A percentile compares a stretch with the other conserved stretches of the same genome.
Conservation (phyloP, 1,140 invertebrate genomes). For the Lasaia peninsularis region DNA sequence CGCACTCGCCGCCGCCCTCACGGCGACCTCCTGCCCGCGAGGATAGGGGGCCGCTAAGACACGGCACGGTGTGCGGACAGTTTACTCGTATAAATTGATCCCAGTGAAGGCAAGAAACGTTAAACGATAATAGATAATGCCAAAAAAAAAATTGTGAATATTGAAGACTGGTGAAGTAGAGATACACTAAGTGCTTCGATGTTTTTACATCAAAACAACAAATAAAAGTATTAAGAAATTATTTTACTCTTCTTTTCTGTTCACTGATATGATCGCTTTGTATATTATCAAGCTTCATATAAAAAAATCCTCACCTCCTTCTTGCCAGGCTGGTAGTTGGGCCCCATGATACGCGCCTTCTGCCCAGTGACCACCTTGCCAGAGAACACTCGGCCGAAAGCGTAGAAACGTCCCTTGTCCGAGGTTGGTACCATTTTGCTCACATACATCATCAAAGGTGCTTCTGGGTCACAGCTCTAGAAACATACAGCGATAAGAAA, state of each 20-base stretch:
- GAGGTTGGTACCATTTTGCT: conserved; percentile 99
- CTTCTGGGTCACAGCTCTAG: conserved; percentile 96
- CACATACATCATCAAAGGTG: conserved; percentile 99
- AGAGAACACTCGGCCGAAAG: conserved; percentile 99
- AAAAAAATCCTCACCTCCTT: conserved; percentile 83
- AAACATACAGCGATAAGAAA: conserved; percentile 7
- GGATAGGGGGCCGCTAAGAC: conserved; percentile 37
- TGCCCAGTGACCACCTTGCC: conserved; percentile 94
- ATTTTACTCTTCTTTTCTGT: too few species aligned
- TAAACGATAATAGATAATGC: too few species aligned
- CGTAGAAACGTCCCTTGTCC: conserved; percentile 99
- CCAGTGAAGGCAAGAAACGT: too few species aligned
- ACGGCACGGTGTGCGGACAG: conserved; percentile 46
- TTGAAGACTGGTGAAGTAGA: too few species aligned
- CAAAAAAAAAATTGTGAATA: too few species aligned
- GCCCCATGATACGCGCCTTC: conserved; percentile 99
- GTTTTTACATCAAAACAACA: too few species aligned
- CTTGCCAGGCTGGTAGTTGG: conserved; percentile 98
- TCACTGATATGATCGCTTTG: too few species aligned
- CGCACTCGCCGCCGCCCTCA: conserved; percentile 42
- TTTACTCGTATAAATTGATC: too few species aligned
- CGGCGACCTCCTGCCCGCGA: conserved; percentile 21
- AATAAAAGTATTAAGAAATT: too few species aligned
- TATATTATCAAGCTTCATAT: too few species aligned
- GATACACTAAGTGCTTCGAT: too few species aligned